Conservation (phyloP, 2,888 invertebrate species). For the Platynereis dumerilii region DNA sequence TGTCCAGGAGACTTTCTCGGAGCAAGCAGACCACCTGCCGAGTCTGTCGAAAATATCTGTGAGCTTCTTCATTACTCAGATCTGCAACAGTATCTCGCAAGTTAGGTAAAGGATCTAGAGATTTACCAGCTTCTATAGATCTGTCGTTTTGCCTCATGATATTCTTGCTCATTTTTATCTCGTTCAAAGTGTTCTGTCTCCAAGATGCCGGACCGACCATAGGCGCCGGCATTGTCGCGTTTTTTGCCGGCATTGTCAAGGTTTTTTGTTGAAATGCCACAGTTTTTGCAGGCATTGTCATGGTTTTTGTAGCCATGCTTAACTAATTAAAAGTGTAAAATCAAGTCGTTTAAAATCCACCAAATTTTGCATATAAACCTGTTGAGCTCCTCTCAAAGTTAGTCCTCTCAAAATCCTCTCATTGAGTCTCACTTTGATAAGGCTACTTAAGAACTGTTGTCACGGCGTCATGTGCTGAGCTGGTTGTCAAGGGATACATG, state of each 20-base stretch:
- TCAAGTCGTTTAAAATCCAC: too few relatives aligned
- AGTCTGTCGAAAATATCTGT: constrained; percentile 57
- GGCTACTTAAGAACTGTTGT: too few relatives aligned
- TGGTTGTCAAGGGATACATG: too few relatives aligned
- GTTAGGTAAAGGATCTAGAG: constrained; percentile 59
- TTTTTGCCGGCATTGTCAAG: constrained; percentile 18
- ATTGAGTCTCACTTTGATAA: too few relatives aligned
- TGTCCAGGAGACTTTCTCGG: constrained; percentile 58
- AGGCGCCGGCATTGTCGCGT: constrained; percentile 18
- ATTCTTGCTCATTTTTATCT: constrained; percentile 57
- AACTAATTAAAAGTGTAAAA: too few relatives aligned
- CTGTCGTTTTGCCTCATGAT: constrained; percentile 56
- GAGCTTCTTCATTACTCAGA: constrained; percentile 60
- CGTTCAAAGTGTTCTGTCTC: constrained; percentile 57
- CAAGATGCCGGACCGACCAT: constrained; percentile 56
- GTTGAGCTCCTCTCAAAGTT: too few relatives aligned
- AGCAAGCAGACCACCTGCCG: constrained; percentile 57
- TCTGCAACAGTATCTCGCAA: constrained; percentile 58
- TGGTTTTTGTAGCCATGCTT: too few relatives aligned
- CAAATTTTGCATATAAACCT: too few relatives aligned
- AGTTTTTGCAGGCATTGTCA: constrained; percentile 6
- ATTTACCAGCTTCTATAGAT: constrained; percentile 53
- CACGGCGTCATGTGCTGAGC: too few relatives aligned
- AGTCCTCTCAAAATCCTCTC: too few relatives aligned
- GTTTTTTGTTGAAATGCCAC: background rate